Evolutionary conservation across 2,888 invertebrate genomes (phyloP).

Genomic region (Tryphoninae sp.): DNA sequence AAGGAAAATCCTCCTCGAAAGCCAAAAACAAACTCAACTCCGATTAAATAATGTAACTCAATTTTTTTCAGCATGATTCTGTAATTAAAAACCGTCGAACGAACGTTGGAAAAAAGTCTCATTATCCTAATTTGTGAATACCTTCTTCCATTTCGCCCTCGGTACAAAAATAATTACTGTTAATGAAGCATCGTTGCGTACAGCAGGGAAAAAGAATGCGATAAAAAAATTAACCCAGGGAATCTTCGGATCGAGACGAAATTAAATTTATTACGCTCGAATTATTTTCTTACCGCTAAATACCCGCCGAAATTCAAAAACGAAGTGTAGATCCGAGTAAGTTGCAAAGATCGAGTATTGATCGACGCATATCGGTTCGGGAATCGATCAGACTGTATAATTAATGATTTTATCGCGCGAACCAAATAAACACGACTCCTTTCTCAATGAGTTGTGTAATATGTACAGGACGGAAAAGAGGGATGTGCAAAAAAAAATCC

Average conservation of each 20-base stretch:
- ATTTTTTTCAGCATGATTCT: no score
- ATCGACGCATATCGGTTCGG: not conserved
- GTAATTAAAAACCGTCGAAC: no score
- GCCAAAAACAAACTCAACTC: no score
- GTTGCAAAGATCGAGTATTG: not conserved
- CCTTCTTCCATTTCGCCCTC: not conserved
- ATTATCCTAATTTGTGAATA: not conserved
- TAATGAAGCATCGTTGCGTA: not conserved
- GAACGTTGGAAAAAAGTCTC: not conserved
- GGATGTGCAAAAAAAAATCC: slow-evolving; percentile 7
- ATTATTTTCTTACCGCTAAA: not conserved
- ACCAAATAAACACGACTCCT: slow-evolving; percentile 28
- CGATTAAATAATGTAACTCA: no score
- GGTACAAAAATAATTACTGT: slow-evolving; percentile 14
- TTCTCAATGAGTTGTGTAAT: slow-evolving; percentile 44
- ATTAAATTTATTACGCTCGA: slow-evolving; percentile 5
- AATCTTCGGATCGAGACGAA: not conserved
- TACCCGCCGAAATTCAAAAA: not conserved
- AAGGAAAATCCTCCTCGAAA: no score
- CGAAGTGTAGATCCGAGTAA: not conserved
- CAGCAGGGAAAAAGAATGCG: not conserved
- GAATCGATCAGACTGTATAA: slow-evolving; percentile 11
- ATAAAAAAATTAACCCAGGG: slow-evolving; percentile 7
- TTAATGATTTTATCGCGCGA: slow-evolving; percentile 44
- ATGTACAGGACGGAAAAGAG: not conserved